Percentiles rank a stretch among this genome's conserved stretches.
These are phyloP conservation scores for Crossocerus cetratus DNA, from an alignment of 2,888 invertebrate genomes.

Conservation along the genomic window DNA sequence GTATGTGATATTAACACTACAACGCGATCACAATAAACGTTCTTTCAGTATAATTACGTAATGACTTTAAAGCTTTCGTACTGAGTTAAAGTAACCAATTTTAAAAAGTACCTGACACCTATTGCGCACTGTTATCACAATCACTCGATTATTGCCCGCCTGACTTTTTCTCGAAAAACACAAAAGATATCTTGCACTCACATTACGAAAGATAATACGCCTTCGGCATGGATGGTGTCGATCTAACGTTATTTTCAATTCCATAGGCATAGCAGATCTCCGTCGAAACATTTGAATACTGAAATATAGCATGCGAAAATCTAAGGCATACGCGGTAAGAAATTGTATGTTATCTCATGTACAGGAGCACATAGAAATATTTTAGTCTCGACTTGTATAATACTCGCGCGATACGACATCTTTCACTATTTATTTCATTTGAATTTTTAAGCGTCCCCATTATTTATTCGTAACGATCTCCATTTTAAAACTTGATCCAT, in stretches of 20 bases:
- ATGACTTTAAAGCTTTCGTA: conserved; percentile 50
- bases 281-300: conserved; percentile 12
- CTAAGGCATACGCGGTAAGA: conserved; percentile 2
- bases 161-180: not conserved
- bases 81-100: conserved; percentile 44
- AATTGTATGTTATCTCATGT: conserved; percentile 9
- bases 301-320: not conserved
- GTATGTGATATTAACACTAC: conserved; percentile 58
- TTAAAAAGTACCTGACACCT: conserved; percentile 57
- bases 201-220: not conserved
- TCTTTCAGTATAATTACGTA: conserved; percentile 40
- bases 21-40: conserved; percentile 43
- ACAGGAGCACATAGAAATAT: not conserved
- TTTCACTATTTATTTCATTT: conserved; percentile 45
- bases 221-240: not conserved
- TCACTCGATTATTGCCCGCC: conserved; percentile 43
- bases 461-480: no score
- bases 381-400: conserved; percentile 1
- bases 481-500: no score
- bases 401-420: conserved; percentile 9
- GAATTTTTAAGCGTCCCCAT: conserved; percentile 9
- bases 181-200: not conserved
- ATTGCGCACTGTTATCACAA: conserved; percentile 42
- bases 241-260: conserved; percentile 16
- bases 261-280: conserved; percentile 19